Evolutionary conservation across 2,113 vertebrate species (phyloP), one percentile per base, ranked within the genome.

Genomic region (Dunckerocampus dactyliophorus): DNA sequence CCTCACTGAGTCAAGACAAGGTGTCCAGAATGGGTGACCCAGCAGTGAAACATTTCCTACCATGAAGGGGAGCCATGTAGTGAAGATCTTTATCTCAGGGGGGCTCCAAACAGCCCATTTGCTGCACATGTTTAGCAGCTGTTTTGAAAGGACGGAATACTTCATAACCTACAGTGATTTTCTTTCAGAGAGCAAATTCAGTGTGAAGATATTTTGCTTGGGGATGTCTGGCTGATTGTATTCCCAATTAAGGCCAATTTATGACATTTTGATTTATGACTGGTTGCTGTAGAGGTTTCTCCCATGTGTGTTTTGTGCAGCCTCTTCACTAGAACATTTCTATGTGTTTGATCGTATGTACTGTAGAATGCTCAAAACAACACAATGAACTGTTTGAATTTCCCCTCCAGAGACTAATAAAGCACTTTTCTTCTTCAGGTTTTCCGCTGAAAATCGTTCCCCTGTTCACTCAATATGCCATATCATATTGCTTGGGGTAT

Each of bases 1-100:
- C 59, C 63, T 71, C 42, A 11, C 22, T n/a, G 71, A 76, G 72
- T 83, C 71, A 72, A 72, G 58, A 47, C 13, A 37, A 55, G 55
- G 15, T 57, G 46, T 62, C 65, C 59, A 28, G 48, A 62, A 34
- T 5, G 54, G 48, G 7, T 57, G 56, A 71, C 62, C 55, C 63
- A 9, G 20, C 59, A 34, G 21, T 59, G 70, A 79, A 55, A 12
- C 51, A 59, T 22, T 31, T 58, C 60, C 62, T 43, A 48, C 47
- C n/a, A n/a, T n/a, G n/a, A n/a, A n/a, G n/a, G n/a, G n/a, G n/a
- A n/a, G n/a, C n/a, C n/a, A 21, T 20, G 19, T 49, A 1, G 39
- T 39, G 31, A 57, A 60, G 55, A 49, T 64, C 16, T 46, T 62
- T 8, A 47, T 66, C 55, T 59, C 42, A 14, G 7, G 2, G 7